Conservation (phyloP, 2,888 invertebrate species). For the Onthophagus sagittarius region DNA sequence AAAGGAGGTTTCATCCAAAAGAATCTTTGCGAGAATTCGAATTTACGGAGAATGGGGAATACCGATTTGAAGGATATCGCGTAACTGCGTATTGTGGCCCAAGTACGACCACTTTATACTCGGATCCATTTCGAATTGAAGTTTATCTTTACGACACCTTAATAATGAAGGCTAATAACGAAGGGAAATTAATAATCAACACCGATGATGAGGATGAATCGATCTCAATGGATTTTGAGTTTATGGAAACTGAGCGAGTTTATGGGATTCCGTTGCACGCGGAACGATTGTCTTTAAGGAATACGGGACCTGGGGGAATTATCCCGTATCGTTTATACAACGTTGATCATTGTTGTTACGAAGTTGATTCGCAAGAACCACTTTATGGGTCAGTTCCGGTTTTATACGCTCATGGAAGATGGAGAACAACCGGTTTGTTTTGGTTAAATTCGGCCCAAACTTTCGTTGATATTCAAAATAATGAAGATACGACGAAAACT, state of each 20-base stretch:
- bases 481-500: slow-evolving; percentile 54
- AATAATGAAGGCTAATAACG: slow-evolving; percentile 57
- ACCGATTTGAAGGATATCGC: slow-evolving; percentile 43
- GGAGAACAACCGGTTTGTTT: slow-evolving; percentile 23
- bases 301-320: slow-evolving; percentile 65
- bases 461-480: slow-evolving; percentile 31
- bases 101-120: slow-evolving; percentile 60
- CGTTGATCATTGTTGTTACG: slow-evolving; percentile 93
- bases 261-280: slow-evolving; percentile 93
- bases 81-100: slow-evolving; percentile 52
- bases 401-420: slow-evolving; percentile 66
- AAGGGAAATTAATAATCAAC: slow-evolving; percentile 25
- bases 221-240: slow-evolving; percentile 84
- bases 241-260: slow-evolving; percentile 82
- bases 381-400: slow-evolving; percentile 93
- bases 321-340: slow-evolving; percentile 93
- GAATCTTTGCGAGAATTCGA: slow-evolving; percentile 20
- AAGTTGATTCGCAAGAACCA: slow-evolving; percentile 85
- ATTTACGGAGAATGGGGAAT: not conserved
- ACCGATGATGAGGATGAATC: slow-evolving; percentile 62
- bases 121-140: slow-evolving; percentile 76
- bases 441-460: slow-evolving; percentile 27
- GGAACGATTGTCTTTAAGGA: slow-evolving; percentile 73
- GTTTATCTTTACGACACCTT: slow-evolving; percentile 64
- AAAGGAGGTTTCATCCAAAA: slow-evolving; percentile 9